Base-by-base conservation (phyloP, 2,797 vertebrate species). In the Sphaeramia orbicularis region DNA sequence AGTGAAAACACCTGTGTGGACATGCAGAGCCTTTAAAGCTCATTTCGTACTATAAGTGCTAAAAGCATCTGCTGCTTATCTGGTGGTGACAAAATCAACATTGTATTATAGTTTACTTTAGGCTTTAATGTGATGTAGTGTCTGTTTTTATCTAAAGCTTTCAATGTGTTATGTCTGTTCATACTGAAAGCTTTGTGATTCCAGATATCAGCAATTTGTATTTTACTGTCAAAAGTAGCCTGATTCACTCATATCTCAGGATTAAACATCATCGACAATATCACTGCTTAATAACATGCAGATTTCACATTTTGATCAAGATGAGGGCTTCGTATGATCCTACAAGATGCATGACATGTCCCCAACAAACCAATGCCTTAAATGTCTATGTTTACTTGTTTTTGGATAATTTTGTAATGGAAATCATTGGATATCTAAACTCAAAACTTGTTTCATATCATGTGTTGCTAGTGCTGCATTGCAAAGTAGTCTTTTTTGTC, bases 341-440 rank as follows among this genome's bases (percentile, higher is more conserved):
- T 41, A 19, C 44, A 42, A 69, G 21, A 21, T 68, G 72, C 63
- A 72, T 21, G 42, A 19, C 49, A 44, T 27, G 12, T 57, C 69
- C 36, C 77, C 9, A 73, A 61, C 60, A 62, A 81, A 52, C 44
- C 15, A 74, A 84, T 82, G 89, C 91, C 90, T 91, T 92, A 90
- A 86, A 79, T 9, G 8, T 81, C 54, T 57, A 21, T 81, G 76
- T 85, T 81, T 75, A 84, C 80, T 56, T 56, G 60, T 81, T 80
- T 88, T 86, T 80, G 38, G 79, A 78, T 79, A 3, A 19, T 74
- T 86, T 88, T 88, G 13, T 77, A 86, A 73, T 13, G 10, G 55
- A 16, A 74, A 15, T 9, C 1, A 15, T 67, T 62, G 75, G 48
- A 57, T 77, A 68, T 65, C 44, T 65, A 41, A 65, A 59, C 50